Base-by-base conservation (phyloP, 2,113 vertebrate genomes). In the Perca schrenkii region DNA sequence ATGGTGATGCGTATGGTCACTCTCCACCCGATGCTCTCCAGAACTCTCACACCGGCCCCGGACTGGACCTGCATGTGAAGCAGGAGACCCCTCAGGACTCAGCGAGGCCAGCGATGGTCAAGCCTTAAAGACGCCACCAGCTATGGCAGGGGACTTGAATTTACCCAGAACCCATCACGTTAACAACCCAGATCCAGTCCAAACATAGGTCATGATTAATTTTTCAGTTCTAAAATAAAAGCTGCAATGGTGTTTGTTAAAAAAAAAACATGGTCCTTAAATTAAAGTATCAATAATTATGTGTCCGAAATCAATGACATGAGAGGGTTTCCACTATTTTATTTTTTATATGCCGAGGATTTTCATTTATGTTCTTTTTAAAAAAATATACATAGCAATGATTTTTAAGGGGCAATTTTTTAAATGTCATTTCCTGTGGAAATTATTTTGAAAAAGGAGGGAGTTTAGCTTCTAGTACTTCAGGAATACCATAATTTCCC, bases 391-490 rank as follows among this genome's bases (percentile, higher is more conserved):
- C 63, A 93, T 94, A 93, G 90, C 85, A 94, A 92, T 95, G 91
- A 95, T 95, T 95, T 95, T 91, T 92, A 91, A 89, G 74, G 83
- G 86, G 74, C 79, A 71, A 64, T 70, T 84, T 90, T 89, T 90
- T 88, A 71, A 81, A 95, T 92, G 82, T 96, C 90, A 91, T 98
- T 98, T 98, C 97, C 97, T 98, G 96, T 99, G 97, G 97, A 99
- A 98, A 98, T 97, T 84, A 95, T 95, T 95, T 94, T 94, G 62
- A 61, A 77, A 52, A 56, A 28, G 79, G 71, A 72, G 81, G 71
- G 81, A 64, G 49, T 86, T 81, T 79, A 85, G 86, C 54, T 80
- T 92, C 46, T 61, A 92, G 69, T 80, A 88, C 91, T 93, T 93
- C 89, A 92, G 80, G 80, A 89, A 70, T 57, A 78, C 72, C 63